phyloP scores from a whole-genome alignment of 2,888 invertebrate species.

The Apamea sordens region DNA sequence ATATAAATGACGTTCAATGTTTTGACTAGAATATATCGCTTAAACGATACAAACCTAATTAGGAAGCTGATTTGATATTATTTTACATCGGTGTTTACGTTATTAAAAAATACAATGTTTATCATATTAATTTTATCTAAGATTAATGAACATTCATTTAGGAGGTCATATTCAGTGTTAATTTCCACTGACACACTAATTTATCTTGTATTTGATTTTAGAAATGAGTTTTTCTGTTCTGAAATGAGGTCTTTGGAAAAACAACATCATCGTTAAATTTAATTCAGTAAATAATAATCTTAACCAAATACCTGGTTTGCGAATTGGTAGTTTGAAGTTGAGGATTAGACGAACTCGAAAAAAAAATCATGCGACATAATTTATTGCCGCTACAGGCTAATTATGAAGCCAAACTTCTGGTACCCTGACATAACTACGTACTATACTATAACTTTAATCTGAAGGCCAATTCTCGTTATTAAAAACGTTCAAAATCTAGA shows the following conservation, averaged over 20 bases:
- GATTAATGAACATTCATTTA: constrained; percentile 12
- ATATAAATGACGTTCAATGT: not conserved
- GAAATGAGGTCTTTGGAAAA: not conserved
- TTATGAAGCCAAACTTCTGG: not conserved
- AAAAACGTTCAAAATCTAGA: too few relatives aligned
- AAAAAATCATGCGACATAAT: not conserved
- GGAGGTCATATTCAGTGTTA: constrained; percentile 1
- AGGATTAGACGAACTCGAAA: too few relatives aligned
- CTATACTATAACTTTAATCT: constrained; percentile 1
- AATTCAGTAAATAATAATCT: not conserved
- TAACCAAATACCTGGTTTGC: not conserved
- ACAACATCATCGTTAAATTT: too few relatives aligned
- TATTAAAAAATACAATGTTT: constrained; percentile 10
- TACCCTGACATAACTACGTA: not conserved
- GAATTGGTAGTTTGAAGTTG: not conserved
- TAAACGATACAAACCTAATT: not conserved
- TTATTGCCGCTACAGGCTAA: not conserved
- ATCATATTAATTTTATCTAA: constrained; percentile 25
- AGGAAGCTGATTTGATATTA: constrained; percentile 4
- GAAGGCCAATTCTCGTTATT: not conserved
- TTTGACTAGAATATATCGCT: not conserved
- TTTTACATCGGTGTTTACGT: constrained; percentile 7
- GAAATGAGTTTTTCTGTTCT: not conserved
- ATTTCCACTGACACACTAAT: constrained; percentile 15
- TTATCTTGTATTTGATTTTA: not conserved